Conservation (phyloP, 2,797 vertebrate species). For the Tapera naevia region DNA sequence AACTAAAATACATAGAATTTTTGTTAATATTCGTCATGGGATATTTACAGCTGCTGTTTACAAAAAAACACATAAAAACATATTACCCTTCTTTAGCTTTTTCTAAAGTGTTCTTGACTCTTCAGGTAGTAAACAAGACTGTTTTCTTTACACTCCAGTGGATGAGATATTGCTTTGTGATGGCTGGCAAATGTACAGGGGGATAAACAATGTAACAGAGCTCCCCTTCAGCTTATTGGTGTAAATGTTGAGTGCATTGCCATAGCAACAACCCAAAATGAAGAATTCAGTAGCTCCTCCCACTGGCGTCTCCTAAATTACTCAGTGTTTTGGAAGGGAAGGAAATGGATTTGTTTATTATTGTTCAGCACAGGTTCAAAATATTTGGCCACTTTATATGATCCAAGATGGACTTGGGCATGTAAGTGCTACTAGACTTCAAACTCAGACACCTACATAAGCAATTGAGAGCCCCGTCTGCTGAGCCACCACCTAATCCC, state of each 20-base stretch:
- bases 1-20: no score
- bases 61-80: background rate
- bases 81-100: background rate
- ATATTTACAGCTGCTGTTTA: background rate
- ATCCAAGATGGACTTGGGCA: background rate
- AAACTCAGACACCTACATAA: background rate
- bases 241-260: background rate
- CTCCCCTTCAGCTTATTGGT: background rate
- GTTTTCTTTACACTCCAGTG: background rate
- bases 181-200: background rate
- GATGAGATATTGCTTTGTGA: background rate
- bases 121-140: background rate
- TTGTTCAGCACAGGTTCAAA: background rate
- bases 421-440: background rate
- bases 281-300: background rate
- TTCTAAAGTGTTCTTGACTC: background rate
- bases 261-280: constrained; percentile 14
- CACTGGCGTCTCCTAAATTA: background rate
- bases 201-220: background rate
- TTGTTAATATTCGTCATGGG: background rate
- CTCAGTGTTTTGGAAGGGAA: background rate
- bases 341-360: background rate
- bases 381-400: background rate
- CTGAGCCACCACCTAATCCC: background rate
- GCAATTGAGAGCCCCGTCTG: background rate